Percentiles rank a stretch among this genome's conserved stretches.
phyloP scores from a whole-genome alignment of 2,113 vertebrate genomes.

The Prietella phreatophila region DNA sequence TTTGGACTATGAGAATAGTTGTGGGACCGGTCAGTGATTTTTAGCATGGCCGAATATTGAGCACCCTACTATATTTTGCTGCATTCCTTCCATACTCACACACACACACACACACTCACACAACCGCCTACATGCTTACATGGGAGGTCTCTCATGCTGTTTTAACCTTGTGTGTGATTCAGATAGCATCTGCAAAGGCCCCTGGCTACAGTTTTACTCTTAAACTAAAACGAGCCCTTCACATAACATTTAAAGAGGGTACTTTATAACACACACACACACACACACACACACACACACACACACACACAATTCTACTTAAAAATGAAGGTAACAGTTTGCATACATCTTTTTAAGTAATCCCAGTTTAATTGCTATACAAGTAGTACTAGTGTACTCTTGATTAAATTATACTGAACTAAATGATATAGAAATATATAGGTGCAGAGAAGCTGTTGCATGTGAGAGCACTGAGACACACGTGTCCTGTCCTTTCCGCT shows the following conservation, averaged over 20 bases:
- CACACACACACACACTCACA: neutral
- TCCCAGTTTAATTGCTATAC: neutral
- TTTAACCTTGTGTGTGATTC: slow-evolving; percentile 19
- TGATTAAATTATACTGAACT: neutral
- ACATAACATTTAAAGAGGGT: neutral
- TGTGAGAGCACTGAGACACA: neutral
- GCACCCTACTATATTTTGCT: slow-evolving; percentile 12
- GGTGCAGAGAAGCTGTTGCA: neutral
- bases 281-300: neutral
- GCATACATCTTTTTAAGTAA: neutral
- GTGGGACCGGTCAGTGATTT: neutral
- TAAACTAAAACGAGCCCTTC: neutral
- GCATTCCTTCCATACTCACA: slow-evolving; percentile 11
- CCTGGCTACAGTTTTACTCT: slow-evolving; percentile 25
- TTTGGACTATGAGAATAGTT: slow-evolving; percentile 9
- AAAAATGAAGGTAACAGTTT: neutral
- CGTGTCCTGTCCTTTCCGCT: neutral
- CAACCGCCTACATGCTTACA: slow-evolving; percentile 35
- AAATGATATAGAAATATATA: neutral
- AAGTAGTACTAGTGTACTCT: neutral
- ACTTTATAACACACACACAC: neutral
- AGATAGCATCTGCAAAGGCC: slow-evolving; percentile 33
- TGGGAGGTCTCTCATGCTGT: slow-evolving; percentile 15
- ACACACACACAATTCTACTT: neutral
- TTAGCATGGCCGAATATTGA: slow-evolving; percentile 12